Conservation (phyloP, 1,140 invertebrate species). For the Ceratina australensis region DNA sequence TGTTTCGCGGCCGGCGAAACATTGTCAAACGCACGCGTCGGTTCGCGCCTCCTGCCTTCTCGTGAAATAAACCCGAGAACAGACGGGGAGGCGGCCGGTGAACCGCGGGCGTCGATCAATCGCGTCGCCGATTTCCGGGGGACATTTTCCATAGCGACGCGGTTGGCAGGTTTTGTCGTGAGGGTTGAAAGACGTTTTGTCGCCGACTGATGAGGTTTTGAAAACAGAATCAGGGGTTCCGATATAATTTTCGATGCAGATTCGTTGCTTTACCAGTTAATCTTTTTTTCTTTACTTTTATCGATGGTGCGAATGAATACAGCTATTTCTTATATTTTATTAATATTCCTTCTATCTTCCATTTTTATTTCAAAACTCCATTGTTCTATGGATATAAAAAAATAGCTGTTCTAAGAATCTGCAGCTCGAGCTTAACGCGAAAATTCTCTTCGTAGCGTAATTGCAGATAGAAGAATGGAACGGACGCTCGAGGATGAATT, state of each 20-base stretch:
- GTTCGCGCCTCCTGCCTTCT: background rate
- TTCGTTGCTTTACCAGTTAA: background rate
- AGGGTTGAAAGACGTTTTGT: background rate
- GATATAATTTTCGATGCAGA: background rate
- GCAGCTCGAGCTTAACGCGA: accelerated
- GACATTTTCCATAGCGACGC: background rate
- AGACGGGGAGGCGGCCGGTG: background rate
- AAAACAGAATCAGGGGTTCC: background rate
- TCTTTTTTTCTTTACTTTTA: no score
- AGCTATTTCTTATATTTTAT: background rate
- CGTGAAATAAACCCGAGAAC: slow-evolving; percentile 3
- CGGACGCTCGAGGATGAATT: background rate
- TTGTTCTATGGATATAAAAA: background rate
- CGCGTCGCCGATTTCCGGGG: slow-evolving; percentile 17
- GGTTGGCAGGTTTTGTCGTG: background rate
- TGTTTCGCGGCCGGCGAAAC: slow-evolving; percentile 29
- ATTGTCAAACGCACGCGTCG: slow-evolving; percentile 43
- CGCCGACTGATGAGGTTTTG: background rate
- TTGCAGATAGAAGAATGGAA: background rate
- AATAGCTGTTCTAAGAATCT: background rate
- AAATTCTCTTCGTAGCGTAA: background rate
- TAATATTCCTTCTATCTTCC: no score
- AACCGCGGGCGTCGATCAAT: slow-evolving; percentile 21
- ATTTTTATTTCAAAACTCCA: no score
- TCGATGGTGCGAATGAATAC: no score